These are phyloP conservation scores for Abrostola triplasia DNA, from an alignment of 2,888 invertebrate genomes.

Conservation along the genomic window DNA sequence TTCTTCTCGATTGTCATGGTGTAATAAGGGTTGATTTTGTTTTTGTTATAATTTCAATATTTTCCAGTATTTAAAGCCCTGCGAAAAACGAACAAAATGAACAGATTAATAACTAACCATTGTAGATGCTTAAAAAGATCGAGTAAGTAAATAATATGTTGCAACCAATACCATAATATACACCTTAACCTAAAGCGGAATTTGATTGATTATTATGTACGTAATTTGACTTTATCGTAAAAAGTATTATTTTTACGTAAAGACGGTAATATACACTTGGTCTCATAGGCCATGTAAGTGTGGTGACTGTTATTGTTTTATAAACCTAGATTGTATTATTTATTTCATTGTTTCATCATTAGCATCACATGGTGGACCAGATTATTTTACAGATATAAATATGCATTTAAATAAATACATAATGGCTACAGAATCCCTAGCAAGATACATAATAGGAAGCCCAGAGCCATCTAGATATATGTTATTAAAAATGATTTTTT, in stretches of 20 bases:
- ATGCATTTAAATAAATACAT: not conserved
- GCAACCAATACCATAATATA: conserved; percentile 35
- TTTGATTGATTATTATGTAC: conserved; percentile 74
- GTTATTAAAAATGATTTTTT: not conserved
- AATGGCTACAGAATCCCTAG: not conserved
- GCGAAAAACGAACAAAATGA: conserved; percentile 71
- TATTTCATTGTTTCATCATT: conserved; percentile 37
- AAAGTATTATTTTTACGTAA: conserved; percentile 60
- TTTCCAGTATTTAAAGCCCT: conserved; percentile 61
- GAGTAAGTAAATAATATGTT: conserved; percentile 70
- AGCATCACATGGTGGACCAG: conserved; percentile 32
- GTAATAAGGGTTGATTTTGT: conserved; percentile 83
- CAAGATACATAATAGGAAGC: not conserved
- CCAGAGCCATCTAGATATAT: conserved; percentile 19
- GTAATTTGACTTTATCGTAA: conserved; percentile 63
- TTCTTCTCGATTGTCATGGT: conserved; percentile 77
- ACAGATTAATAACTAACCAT: conserved; percentile 78
- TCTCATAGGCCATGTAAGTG: not conserved
- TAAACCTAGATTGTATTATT: conserved; percentile 17
- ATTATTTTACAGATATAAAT: not conserved
- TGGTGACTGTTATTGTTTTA: not conserved
- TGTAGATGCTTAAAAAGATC: conserved; percentile 80
- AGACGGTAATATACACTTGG: conserved; percentile 15
- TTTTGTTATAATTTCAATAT: conserved; percentile 77
- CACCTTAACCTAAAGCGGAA: conserved; percentile 68